phyloP scores from a whole-genome alignment of 2,888 invertebrate species.

The Eurytoma adleriae region DNA sequence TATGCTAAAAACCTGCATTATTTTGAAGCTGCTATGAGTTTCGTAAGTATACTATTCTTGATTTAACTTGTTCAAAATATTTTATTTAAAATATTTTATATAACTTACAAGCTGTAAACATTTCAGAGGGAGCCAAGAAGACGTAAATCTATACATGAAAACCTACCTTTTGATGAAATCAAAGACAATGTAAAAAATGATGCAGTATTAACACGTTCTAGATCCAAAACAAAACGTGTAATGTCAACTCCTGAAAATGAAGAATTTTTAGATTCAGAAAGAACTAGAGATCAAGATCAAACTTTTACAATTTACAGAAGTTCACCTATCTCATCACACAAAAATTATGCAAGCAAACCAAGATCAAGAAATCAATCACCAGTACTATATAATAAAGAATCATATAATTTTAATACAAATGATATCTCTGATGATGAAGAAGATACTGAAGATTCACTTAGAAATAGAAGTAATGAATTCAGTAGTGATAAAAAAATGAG shows the following conservation, averaged over 20 bases:
- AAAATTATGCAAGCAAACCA: no score
- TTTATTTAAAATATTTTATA: no score
- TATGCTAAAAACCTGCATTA: neutral
- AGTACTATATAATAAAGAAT: no score
- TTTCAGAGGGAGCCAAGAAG: slow-evolving; percentile 8
- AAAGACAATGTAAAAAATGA: slow-evolving; percentile 36
- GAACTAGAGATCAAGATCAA: no score
- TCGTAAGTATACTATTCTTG: neutral
- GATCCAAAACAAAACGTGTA: neutral
- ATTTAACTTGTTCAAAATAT: no score
- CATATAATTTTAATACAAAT: neutral
- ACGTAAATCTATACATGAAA: slow-evolving; percentile 31
- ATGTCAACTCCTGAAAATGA: no score
- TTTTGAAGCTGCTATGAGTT: neutral
- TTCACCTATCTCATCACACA: no score
- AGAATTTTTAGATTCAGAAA: no score
- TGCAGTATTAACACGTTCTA: slow-evolving; percentile 4
- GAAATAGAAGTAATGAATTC: no score
- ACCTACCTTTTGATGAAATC: slow-evolving; percentile 20
- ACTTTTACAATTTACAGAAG: no score
- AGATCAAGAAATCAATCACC: neutral
- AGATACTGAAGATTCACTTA: neutral
- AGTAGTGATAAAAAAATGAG: neutral
- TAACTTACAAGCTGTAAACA: no score
- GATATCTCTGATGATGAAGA: neutral